Base-by-base conservation (phyloP, 2,113 vertebrate genomes). In the Ardeotis arabs region DNA sequence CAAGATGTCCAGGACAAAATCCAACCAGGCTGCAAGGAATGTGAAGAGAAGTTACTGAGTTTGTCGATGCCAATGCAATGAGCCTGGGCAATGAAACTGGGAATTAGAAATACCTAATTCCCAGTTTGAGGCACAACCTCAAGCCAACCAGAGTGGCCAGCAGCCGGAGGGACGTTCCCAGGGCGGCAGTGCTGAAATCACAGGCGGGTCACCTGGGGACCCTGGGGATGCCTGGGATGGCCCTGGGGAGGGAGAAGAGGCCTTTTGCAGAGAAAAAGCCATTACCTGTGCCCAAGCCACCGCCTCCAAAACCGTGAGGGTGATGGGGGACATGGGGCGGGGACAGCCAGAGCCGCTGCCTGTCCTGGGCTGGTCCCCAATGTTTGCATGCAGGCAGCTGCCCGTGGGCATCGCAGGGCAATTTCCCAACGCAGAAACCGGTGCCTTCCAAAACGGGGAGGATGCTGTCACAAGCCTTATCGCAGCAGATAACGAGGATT, bases 361-460 rank as follows among this genome's bases (percentile, higher is more conserved):
- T 18, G 10, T 39, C n/a, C 24, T 3, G 1, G 58, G 41, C 63
- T 73, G n/a, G 22, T 41, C 69, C 68, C 0, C 0, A 39, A 29
- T 39, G 47, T 41, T 24, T 25, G 59, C 19, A n/a, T 37, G 52
- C 39, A 64, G 23, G 64, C 55, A 87, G 49, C 89, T 90, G 77
- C 63, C 76, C 6, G 15, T 1, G 16, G 55, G 1, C 88, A 55
- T 13, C 0, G 0, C 82, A 50, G 47, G 75, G 63, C 17, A 10
- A 63, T 70, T 78, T 81, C 87, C 76, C 74, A 41, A 0, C 8
- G 55, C 1, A 35, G 55, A 53, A 92, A 45, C 44, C 0, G 2
- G 16, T 39, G 62, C 63, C 60, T 90, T 80, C 73, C 35, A 27
- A 79, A 78, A 31, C 0, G 45, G 64, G 52, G 84, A 89, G 60